Conservation (phyloP, 2,113 vertebrate genomes). For the Saccopteryx bilineata region DNA sequence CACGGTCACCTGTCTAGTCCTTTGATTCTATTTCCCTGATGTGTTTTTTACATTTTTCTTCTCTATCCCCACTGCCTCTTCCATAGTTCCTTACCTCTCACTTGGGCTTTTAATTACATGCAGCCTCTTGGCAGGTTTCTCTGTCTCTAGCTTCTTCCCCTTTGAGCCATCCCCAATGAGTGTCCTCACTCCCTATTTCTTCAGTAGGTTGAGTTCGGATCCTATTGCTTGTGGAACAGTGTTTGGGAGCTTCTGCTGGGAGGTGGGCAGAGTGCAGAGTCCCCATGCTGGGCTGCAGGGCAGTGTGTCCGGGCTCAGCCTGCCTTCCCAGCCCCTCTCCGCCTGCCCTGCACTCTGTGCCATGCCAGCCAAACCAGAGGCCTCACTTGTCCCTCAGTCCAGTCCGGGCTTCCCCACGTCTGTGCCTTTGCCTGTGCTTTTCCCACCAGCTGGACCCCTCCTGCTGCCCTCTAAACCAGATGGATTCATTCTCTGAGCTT, state of each 20-base stretch:
- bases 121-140: not conserved
- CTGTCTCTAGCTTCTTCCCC: not conserved
- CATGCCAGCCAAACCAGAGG: not conserved
- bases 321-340: not conserved
- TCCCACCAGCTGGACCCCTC: not conserved
- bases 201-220: not conserved
- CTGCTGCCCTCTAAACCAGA: not conserved
- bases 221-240: not conserved
- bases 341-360: rapidly evolving
- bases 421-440: not conserved
- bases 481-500: not conserved
- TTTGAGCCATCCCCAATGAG: not conserved
- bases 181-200: not conserved
- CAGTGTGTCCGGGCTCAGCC: not conserved
- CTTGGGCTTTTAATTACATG: not conserved
- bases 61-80: not conserved
- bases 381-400: not conserved
- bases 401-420: not conserved
- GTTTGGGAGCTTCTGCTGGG: not conserved
- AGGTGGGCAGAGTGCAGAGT: not conserved
- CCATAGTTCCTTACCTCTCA: not conserved
- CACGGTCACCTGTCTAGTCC: not conserved
- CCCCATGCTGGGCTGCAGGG: not conserved
- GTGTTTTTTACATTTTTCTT: not conserved
- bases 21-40: not conserved